A percentile compares a stretch with the other conserved stretches of the same genome.
These are phyloP conservation scores for Silurus lanzhouensis DNA, from an alignment of 2,797 vertebrate genomes.

Conservation along the genomic window DNA sequence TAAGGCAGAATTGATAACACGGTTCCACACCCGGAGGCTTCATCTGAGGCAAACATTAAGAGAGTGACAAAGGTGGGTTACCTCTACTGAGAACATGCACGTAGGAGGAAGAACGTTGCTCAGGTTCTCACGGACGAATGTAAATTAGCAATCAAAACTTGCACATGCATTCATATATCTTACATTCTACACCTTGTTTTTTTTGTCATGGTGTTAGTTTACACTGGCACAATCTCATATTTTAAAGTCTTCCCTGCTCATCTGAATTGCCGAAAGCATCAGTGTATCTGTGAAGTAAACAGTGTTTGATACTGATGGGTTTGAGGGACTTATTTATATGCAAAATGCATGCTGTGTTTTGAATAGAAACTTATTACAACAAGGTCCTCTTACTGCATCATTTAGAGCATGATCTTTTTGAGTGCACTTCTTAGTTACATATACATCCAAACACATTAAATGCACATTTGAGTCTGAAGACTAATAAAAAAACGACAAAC, in stretches of 20 bases:
- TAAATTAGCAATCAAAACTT: slow-evolving; percentile 36
- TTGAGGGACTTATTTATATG: slow-evolving; percentile 48
- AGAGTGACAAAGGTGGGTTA: slow-evolving; percentile 53
- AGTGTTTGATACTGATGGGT: slow-evolving; percentile 22
- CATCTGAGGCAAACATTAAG: slow-evolving; percentile 42
- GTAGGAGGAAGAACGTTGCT: slow-evolving; percentile 49
- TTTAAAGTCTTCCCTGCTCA: slow-evolving; percentile 1
- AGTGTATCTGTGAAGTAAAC: slow-evolving; percentile 15
- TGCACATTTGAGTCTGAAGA: not conserved
- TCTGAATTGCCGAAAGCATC: slow-evolving; percentile 4
- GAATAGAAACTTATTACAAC: slow-evolving; percentile 55
- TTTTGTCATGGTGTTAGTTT: not conserved
- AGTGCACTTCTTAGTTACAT: slow-evolving; percentile 34
- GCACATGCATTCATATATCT: slow-evolving; percentile 15
- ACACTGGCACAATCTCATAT: not conserved
- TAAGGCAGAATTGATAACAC: slow-evolving; percentile 52
- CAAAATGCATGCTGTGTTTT: slow-evolving; percentile 44
- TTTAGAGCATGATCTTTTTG: slow-evolving; percentile 44
- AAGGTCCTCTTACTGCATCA: slow-evolving; percentile 53
- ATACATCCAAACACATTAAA: not conserved
- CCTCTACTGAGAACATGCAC: slow-evolving; percentile 46
- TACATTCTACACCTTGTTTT: not conserved
- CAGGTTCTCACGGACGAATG: slow-evolving; percentile 41
- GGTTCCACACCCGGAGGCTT: slow-evolving; percentile 45
- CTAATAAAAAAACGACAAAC: not conserved